A percentile compares a stretch with the other conserved stretches of the same genome.
Evolutionary conservation across 2,797 vertebrate species (phyloP).

Genomic region (Fistularia commersonii): DNA sequence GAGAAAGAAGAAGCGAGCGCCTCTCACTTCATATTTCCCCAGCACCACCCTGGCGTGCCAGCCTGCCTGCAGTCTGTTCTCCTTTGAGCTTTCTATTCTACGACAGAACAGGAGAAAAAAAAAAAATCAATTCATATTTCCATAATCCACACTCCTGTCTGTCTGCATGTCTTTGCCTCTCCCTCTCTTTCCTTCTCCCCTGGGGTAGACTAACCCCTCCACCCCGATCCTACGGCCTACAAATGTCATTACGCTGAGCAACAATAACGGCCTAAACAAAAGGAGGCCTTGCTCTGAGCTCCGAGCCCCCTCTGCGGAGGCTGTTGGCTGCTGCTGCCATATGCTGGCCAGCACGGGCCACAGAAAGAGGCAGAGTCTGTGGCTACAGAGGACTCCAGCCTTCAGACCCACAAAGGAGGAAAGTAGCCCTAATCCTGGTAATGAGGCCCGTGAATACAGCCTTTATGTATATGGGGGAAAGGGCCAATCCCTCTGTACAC

Average conservation of each 20-base stretch:
- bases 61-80: conserved; percentile 88
- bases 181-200: conserved; percentile 73
- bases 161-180: conserved; percentile 71
- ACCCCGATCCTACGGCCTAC: conserved; percentile 90
- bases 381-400: conserved; percentile 63
- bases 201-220: conserved; percentile 94
- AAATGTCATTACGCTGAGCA: conserved; percentile 95
- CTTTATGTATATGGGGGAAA: conserved; percentile 79
- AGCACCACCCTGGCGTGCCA: conserved; percentile 83
- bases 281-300: conserved; percentile 77
- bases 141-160: conserved; percentile 98
- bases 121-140: conserved; percentile 99
- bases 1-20: conserved; percentile 71
- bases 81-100: conserved; percentile 90
- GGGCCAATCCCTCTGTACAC: conserved; percentile 80
- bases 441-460: conserved; percentile 78
- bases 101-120: conserved; percentile 74
- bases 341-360: conserved; percentile 85
- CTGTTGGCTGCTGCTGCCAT: conserved; percentile 87
- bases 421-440: conserved; percentile 79
- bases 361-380: conserved; percentile 63
- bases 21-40: conserved; percentile 91
- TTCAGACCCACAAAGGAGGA: conserved; percentile 59
- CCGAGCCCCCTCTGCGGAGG: conserved; percentile 72
- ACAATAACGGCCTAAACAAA: conserved; percentile 98